These are phyloP conservation scores for Lasioglossum leucozonium DNA, from an alignment of 2,888 invertebrate species.

Conservation along the genomic window DNA sequence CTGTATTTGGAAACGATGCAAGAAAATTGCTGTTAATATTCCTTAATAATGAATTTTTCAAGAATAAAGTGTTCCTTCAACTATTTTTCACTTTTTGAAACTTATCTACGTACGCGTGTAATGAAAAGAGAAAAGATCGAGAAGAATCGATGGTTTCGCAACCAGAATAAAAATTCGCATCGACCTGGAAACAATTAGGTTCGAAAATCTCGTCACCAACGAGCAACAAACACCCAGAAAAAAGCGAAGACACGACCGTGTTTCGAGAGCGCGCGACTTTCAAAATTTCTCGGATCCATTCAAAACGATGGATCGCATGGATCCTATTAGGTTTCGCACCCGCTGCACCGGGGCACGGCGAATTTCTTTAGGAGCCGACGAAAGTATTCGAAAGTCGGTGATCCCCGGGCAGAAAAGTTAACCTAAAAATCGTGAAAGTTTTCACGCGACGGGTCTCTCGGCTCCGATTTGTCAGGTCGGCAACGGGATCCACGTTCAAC, in stretches of 20 bases:
- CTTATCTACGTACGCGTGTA: no score
- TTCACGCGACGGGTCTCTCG: slow-evolving; percentile 7
- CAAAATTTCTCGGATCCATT: slow-evolving; percentile 24
- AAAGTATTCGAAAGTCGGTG: slow-evolving; percentile 54
- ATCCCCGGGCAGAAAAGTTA: slow-evolving; percentile 33
- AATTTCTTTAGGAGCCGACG: slow-evolving; percentile 36
- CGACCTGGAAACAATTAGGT: neutral
- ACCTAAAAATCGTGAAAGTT: slow-evolving; percentile 59
- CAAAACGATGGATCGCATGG: neutral
- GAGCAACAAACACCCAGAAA: neutral
- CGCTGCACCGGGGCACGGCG: slow-evolving; percentile 24
- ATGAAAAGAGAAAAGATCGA: no score
- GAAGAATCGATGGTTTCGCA: no score
- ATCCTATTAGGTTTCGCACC: neutral
- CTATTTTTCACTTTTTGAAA: neutral
- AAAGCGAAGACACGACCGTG: neutral
- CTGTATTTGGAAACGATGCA: no score
- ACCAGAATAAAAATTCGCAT: neutral
- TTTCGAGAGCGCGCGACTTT: slow-evolving; percentile 30
- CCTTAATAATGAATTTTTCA: no score
- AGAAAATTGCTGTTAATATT: no score
- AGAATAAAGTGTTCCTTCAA: neutral
- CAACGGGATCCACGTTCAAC: slow-evolving; percentile 46
- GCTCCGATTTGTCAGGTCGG: slow-evolving; percentile 38
- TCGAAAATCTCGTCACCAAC: no score